These are phyloP conservation scores for Megaceryle alcyon DNA, from an alignment of 2,797 vertebrate genomes.

Conservation along the genomic window DNA sequence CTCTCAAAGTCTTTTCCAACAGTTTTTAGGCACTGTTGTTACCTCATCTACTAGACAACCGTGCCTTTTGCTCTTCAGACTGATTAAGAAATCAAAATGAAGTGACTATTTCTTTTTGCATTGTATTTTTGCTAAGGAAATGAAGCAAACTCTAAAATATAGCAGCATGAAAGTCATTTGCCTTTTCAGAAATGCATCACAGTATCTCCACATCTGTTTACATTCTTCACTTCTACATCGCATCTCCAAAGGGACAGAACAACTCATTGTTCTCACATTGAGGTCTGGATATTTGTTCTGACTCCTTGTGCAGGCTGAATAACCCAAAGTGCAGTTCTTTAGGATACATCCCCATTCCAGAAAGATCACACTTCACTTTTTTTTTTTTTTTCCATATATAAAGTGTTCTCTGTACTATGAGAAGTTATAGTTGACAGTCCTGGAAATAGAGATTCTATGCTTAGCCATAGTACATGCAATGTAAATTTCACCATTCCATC, in stretches of 20 bases:
- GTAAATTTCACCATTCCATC: conserved; percentile 6
- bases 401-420: conserved; percentile 9
- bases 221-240: conserved; percentile 45
- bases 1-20: background rate
- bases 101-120: conserved; percentile 14
- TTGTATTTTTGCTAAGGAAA: conserved; percentile 32
- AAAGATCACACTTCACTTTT: conserved; percentile 17
- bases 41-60: background rate
- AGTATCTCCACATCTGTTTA: conserved; percentile 60
- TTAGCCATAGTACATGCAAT: background rate
- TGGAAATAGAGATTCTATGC: conserved; percentile 16
- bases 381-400: background rate
- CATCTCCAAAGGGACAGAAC: conserved; percentile 22
- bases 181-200: conserved; percentile 48
- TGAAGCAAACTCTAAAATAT: conserved; percentile 25
- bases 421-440: conserved; percentile 27
- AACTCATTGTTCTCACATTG: background rate
- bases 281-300: conserved; percentile 62
- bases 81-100: conserved; percentile 47
- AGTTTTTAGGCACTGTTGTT: background rate
- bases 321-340: conserved; percentile 17
- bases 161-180: background rate
- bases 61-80: conserved; percentile 19
- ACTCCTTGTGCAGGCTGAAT: conserved; percentile 39
- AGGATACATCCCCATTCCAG: background rate